Conservation (phyloP, 1,140 invertebrate genomes). For the Paraescarpia echinospica region DNA sequence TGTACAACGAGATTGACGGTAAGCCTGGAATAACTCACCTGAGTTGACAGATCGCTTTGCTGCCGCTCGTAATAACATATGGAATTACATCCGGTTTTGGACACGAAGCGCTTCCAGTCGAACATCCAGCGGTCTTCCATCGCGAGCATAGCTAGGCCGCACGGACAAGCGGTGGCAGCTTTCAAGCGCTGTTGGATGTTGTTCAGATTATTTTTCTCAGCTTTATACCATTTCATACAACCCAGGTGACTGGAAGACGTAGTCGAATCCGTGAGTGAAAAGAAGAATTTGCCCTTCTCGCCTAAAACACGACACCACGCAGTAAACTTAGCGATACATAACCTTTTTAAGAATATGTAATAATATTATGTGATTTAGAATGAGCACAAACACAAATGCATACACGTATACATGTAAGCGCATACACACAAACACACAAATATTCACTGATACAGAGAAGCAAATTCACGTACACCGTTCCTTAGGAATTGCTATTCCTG, state of each 20-base stretch:
- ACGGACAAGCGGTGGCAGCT: not conserved
- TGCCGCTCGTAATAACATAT: not conserved
- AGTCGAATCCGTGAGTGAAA: not conserved
- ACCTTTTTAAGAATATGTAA: too few species aligned
- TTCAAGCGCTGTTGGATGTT: not conserved
- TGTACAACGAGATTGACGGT: too few species aligned
- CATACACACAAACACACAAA: not conserved
- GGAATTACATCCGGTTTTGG: not conserved
- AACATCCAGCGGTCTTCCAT: not conserved
- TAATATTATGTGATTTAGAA: too few species aligned
- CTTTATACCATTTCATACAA: not conserved
- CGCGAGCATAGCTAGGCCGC: not conserved
- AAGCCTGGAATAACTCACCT: not conserved
- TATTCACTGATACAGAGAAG: not conserved
- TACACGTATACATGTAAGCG: not conserved
- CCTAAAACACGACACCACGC: not conserved
- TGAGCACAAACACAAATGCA: not conserved
- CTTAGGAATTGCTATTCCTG: not conserved
- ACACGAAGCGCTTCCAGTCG: not conserved
- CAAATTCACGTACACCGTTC: not conserved
- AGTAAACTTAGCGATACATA: not conserved
- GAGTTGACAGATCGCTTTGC: not conserved
- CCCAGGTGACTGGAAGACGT: not conserved
- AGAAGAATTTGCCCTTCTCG: not conserved
- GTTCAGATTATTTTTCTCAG: not conserved